These are phyloP conservation scores for Alloscopus bannaensis DNA, from an alignment of 2,888 invertebrate species.

Conservation along the genomic window DNA sequence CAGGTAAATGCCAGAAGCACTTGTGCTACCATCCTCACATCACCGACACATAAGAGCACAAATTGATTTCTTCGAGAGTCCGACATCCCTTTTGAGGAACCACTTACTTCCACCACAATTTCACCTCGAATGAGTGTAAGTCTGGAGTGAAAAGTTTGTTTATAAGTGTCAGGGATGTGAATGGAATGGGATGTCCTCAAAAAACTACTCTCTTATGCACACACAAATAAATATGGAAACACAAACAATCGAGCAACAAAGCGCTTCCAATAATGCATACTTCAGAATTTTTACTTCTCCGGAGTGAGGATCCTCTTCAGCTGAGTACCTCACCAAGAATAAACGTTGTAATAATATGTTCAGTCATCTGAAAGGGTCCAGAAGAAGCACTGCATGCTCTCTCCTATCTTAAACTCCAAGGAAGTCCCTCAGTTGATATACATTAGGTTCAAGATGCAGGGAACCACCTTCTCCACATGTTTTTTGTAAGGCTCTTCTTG, in stretches of 20 bases:
- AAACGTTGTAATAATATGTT: constrained; percentile 42
- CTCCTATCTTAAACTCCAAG: not conserved
- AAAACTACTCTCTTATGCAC: constrained; percentile 31
- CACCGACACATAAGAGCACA: not conserved
- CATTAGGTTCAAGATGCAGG: not conserved
- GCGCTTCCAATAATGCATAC: constrained; percentile 24
- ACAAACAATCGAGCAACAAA: constrained; percentile 31
- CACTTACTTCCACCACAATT: constrained; percentile 45
- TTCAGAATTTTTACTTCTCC: constrained; percentile 22
- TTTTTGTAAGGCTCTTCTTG: too few relatives aligned
- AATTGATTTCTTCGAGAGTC: not conserved
- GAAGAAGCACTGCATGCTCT: constrained; percentile 27
- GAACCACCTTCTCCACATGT: too few relatives aligned
- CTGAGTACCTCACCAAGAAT: constrained; percentile 51
- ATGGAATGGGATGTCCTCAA: constrained; percentile 50
- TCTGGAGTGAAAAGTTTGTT: constrained; percentile 53
- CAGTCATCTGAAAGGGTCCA: constrained; percentile 61
- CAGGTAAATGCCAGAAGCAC: constrained; percentile 30
- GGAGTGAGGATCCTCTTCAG: constrained; percentile 51
- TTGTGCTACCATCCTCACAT: not conserved
- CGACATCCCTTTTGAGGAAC: constrained; percentile 6
- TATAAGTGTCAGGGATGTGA: constrained; percentile 55
- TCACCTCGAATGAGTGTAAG: constrained; percentile 41
- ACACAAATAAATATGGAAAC: constrained; percentile 23
- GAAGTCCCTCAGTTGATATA: not conserved